Percentiles rank a stretch among this genome's conserved stretches.
These are phyloP conservation scores for Galeopterus variegatus DNA, from an alignment of 2,113 vertebrate genomes.

Conservation along the genomic window DNA sequence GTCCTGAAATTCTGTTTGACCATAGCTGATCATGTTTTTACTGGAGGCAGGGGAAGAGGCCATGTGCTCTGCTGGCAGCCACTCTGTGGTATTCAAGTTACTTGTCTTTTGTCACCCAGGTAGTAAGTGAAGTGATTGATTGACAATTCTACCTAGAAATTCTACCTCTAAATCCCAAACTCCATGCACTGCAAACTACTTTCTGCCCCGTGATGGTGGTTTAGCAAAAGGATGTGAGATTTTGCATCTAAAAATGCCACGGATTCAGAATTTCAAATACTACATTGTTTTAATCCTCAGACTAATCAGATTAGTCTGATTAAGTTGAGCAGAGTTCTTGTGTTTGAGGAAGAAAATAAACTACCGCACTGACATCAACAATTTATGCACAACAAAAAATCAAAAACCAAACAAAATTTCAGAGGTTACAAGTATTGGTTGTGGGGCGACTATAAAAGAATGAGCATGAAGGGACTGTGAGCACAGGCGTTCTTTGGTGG, in stretches of 20 bases:
- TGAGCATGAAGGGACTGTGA: not conserved
- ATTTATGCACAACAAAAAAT: not conserved
- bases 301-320: not conserved
- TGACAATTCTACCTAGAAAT: not conserved
- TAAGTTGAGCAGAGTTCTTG: not conserved
- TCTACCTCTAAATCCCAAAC: not conserved
- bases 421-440: not conserved
- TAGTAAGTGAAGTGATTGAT: not conserved
- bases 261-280: not conserved
- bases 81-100: not conserved
- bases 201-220: not conserved
- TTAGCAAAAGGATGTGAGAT: not conserved
- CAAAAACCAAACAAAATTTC: not conserved
- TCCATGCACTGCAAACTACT: too few species aligned
- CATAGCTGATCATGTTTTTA: not conserved
- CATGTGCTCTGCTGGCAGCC: not conserved
- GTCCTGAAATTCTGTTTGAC: not conserved
- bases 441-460: not conserved
- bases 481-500: not conserved
- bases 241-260: not conserved
- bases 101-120: not conserved
- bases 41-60: fast-evolving
- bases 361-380: not conserved
- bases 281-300: not conserved
- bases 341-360: not conserved